phyloP scores from a whole-genome alignment of 2,797 vertebrate genomes.

The Acanthopagrus latus region DNA sequence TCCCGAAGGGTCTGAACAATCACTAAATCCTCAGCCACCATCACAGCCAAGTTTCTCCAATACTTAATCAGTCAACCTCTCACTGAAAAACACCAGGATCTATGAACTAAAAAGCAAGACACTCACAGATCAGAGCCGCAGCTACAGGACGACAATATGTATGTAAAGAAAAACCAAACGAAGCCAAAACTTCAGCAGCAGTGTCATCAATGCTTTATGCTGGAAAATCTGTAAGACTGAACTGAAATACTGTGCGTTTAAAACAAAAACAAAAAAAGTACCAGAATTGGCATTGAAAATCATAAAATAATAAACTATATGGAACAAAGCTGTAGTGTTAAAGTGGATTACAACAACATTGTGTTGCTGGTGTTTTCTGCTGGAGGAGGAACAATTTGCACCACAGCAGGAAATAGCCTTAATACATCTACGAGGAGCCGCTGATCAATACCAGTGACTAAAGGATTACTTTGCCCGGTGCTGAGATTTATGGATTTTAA shows the following conservation, averaged over 20 bases:
- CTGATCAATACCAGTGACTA: constrained; percentile 49
- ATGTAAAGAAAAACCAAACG: background rate
- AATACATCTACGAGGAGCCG: constrained; percentile 35
- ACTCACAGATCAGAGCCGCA: background rate
- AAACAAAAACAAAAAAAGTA: background rate
- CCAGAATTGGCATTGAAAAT: background rate
- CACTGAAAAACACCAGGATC: constrained; percentile 1
- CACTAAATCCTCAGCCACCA: too few relatives aligned
- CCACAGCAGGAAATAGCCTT: constrained; percentile 23
- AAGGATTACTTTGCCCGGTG: constrained; percentile 36
- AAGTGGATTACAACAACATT: background rate
- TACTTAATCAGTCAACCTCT: too few relatives aligned
- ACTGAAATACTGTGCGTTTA: background rate
- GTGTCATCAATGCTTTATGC: background rate
- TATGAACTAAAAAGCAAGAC: background rate
- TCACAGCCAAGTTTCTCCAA: too few relatives aligned
- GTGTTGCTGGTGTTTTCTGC: constrained; percentile 3
- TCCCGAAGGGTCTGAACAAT: too few relatives aligned
- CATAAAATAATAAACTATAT: background rate
- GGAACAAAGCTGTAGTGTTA: constrained; percentile 8
- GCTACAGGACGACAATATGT: background rate
- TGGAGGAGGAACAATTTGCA: constrained; percentile 28
- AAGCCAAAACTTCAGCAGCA: background rate
- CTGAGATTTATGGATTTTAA: constrained; percentile 42
- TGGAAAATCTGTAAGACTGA: background rate